Evolutionary conservation across 2,888 invertebrate species (phyloP), one percentile per base, ranked within the genome.

Genomic region (Erebia epiphron): DNA sequence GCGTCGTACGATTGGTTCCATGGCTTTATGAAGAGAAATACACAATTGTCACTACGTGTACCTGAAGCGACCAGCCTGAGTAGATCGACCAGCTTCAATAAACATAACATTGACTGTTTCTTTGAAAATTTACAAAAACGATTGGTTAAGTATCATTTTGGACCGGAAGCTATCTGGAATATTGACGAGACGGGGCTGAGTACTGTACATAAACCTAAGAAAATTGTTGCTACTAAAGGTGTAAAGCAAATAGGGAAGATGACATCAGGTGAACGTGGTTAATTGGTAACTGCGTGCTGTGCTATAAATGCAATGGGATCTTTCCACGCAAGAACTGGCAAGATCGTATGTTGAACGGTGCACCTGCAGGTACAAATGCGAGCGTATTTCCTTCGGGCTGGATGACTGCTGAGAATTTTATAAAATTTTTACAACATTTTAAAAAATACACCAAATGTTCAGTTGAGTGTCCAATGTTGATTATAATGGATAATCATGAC

Each of bases 321-420:
- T 49, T 49, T 49, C 71, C 68, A 46, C 60, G 68, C 13, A 62
- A 62, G 18, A 66, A 62, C 21, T 72, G 76, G 73, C 78, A 85
- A 62, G 71, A 78, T 43, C 76, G 79, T 57, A 84, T 88, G 82
- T 61, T 87, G 82, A 84, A 13, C 11, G 13, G 13, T 49, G 49
- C 49, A 11, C 49, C 49, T 49, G 13, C 49, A 49, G 49, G 49
- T 13, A 49, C 49, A 49, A 13, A 49, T 49, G 49, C 13, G 13
- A 49, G 13, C 49, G 13, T 13, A 49, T 49, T 49, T 13, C 49
- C 49, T 49, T 49, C 49, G 2, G 49, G 49, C 11, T 14, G 49
- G 49, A 49, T 49, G 49, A 49, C 49, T 13, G 49, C 49, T 13
- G 49, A 49, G 13, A 49, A 49, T 13, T 49, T 49, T 49, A 13